Conservation (phyloP, 1,140 invertebrate species). For the Aradophagus sp. region DNA sequence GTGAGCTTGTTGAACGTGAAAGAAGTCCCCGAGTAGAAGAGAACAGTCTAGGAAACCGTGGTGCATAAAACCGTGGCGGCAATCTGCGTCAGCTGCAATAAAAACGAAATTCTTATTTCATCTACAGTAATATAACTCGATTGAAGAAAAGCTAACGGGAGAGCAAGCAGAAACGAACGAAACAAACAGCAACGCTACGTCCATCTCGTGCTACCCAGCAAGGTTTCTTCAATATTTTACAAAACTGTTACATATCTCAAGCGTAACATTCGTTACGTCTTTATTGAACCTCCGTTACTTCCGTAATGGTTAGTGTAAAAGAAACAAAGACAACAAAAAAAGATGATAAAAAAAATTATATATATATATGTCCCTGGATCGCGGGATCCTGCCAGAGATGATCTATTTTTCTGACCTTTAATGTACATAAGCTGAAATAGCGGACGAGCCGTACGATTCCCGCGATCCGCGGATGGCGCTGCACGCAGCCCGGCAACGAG, state of each 20-base stretch:
- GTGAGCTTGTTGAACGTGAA: conserved; percentile 35
- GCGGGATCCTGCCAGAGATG: conserved; percentile 34
- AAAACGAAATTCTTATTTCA: conserved; percentile 22
- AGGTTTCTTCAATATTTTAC: conserved; percentile 54
- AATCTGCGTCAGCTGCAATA: neutral
- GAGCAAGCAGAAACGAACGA: conserved; percentile 8
- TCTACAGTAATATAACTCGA: conserved; percentile 23
- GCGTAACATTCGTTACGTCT: conserved; percentile 45
- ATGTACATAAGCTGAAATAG: conserved; percentile 47
- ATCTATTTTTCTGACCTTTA: conserved; percentile 54
- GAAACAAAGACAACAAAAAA: conserved; percentile 3
- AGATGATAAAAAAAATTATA: too few species aligned
- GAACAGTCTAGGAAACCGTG: neutral
- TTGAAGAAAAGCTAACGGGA: neutral
- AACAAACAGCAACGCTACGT: conserved; percentile 31
- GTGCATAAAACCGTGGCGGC: neutral
- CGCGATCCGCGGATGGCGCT: conserved; percentile 36
- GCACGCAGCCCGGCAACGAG: conserved; percentile 15
- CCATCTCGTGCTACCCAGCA: conserved; percentile 42
- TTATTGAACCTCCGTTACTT: conserved; percentile 47
- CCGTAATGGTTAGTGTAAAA: conserved; percentile 34
- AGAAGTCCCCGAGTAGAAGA: conserved; percentile 7
- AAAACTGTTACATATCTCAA: conserved; percentile 57
- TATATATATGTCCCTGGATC: too few species aligned
- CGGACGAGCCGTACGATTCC: conserved; percentile 31